A percentile compares a stretch with the other conserved stretches of the same genome.
phyloP scores from a whole-genome alignment of 2,888 invertebrate species.

The Perdita meconis region DNA sequence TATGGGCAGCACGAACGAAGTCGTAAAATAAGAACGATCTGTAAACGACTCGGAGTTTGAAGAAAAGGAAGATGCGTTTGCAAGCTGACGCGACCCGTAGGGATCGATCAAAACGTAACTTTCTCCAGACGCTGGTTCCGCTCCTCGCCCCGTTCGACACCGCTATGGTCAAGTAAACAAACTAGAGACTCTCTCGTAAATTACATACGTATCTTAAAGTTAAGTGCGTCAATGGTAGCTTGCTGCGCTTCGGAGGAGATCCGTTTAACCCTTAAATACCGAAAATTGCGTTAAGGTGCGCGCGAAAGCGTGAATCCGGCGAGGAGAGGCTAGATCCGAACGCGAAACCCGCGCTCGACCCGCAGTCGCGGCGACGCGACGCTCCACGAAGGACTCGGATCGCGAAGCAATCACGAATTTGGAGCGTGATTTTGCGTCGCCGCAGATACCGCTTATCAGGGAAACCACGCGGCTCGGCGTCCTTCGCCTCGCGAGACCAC shows the following conservation, averaged over 20 bases:
- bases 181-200: constrained; percentile 54
- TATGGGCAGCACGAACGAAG: not conserved
- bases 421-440: no score
- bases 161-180: constrained; percentile 52
- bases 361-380: no score
- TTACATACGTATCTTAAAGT: constrained; percentile 39
- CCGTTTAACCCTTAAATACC: constrained; percentile 28
- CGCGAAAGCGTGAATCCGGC: constrained; percentile 21
- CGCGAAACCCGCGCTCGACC: no score
- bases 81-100: constrained; percentile 24
- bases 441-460: no score
- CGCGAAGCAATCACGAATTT: no score
- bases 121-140: not conserved
- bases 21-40: not conserved
- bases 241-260: constrained; percentile 20
- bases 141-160: not conserved
- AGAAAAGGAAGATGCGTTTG: constrained; percentile 19
- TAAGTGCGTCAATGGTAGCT: constrained; percentile 39
- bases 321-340: no score
- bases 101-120: constrained; percentile 1
- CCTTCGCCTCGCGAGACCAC: not conserved
- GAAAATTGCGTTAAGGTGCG: constrained; percentile 38
- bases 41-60: not conserved
- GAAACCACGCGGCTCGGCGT: constrained; percentile 30
- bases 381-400: constrained; percentile 21